These are phyloP conservation scores for Ptychoptera albimana DNA, from an alignment of 2,888 invertebrate genomes.

Conservation along the genomic window DNA sequence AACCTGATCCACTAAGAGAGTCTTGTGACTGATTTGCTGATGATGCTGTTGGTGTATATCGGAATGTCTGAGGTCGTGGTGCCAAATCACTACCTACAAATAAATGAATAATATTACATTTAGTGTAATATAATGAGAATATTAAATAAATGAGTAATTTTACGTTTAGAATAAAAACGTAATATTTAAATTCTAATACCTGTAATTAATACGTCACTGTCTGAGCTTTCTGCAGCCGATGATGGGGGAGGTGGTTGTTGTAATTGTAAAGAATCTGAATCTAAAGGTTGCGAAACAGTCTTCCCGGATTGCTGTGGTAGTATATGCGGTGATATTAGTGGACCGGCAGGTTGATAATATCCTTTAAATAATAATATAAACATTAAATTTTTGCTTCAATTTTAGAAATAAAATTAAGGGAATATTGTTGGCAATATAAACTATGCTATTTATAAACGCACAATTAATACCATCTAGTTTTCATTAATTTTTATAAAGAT, in stretches of 20 bases:
- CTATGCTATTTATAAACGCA: too few relatives aligned
- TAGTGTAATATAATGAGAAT: not conserved
- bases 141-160: conserved; percentile 2
- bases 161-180: not conserved
- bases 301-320: conserved; percentile 23
- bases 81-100: conserved; percentile 23
- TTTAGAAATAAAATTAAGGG: not conserved
- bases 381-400: not conserved
- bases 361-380: conserved; percentile 38
- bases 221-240: conserved; percentile 21
- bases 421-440: too few relatives aligned
- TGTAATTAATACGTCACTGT: conserved; percentile 21
- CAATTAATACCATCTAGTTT: too few relatives aligned
- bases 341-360: conserved; percentile 85
- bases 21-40: conserved; percentile 17
- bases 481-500: too few relatives aligned
- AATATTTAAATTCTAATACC: conserved; percentile 12
- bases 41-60: conserved; percentile 16
- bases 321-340: conserved; percentile 59
- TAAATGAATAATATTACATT: conserved; percentile 7
- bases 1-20: conserved; percentile 9
- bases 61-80: conserved; percentile 16
- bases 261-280: conserved; percentile 27
- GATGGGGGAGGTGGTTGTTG: conserved; percentile 20
- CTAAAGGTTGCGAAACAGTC: conserved; percentile 32